Evolutionary conservation across 2,888 invertebrate genomes (phyloP).

Genomic region (Parelbella ahira): DNA sequence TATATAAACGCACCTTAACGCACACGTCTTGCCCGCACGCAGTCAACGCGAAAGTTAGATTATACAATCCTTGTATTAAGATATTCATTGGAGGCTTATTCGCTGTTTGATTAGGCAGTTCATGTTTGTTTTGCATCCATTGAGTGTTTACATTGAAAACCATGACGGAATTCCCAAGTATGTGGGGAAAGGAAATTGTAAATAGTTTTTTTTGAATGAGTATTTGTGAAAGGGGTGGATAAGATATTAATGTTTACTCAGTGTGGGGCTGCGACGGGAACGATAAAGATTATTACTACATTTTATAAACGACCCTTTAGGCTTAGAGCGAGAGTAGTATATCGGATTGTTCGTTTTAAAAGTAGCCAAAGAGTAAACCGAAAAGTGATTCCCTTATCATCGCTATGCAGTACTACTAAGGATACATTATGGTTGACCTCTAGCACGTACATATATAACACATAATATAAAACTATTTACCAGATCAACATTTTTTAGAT

Average conservation of each 20-base stretch:
- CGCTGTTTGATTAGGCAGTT: slow-evolving; percentile 24
- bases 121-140: slow-evolving; percentile 22
- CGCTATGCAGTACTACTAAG: no score
- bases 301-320: slow-evolving; percentile 3
- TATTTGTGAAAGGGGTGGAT: slow-evolving; percentile 11
- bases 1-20: no score
- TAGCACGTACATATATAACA: no score
- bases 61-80: slow-evolving; percentile 18
- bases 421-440: no score
- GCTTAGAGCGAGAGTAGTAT: neutral
- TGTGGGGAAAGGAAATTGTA: slow-evolving; percentile 13
- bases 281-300: slow-evolving; percentile 2
- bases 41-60: no score
- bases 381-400: no score
- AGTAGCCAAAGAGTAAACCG: no score
- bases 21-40: no score
- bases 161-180: slow-evolving; percentile 21
- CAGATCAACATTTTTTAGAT: no score
- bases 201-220: slow-evolving; percentile 17
- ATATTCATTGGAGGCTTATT: slow-evolving; percentile 25
- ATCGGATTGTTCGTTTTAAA: slow-evolving; percentile 6
- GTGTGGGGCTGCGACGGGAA: neutral
- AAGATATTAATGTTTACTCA: slow-evolving; percentile 15
- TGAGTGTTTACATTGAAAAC: slow-evolving; percentile 22
- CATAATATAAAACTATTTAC: no score